Percentiles rank a stretch among this genome's conserved stretches.
phyloP scores from a whole-genome alignment of 2,113 vertebrate species.

The Cepphus grylle region DNA sequence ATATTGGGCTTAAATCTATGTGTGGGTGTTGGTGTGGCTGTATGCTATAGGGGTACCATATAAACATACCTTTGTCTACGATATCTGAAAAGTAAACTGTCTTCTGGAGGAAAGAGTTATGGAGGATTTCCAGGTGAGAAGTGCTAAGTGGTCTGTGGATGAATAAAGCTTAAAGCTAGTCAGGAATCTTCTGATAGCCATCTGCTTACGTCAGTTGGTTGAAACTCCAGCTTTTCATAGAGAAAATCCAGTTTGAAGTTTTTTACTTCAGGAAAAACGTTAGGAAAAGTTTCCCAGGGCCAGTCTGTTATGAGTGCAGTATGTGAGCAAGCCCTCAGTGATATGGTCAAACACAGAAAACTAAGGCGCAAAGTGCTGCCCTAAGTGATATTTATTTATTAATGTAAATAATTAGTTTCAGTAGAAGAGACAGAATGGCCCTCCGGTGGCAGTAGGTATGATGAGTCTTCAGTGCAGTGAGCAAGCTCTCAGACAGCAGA shows the following conservation, averaged over 20 bases:
- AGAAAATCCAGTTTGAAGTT: neutral
- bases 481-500: neutral
- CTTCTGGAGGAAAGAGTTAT: neutral
- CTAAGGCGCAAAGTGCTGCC: neutral
- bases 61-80: neutral
- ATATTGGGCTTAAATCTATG: neutral
- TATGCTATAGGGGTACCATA: neutral
- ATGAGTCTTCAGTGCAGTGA: neutral
- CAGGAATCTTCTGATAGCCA: neutral
- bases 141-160: neutral
- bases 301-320: neutral
- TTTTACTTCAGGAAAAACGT: neutral
- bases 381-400: neutral
- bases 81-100: neutral
- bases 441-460: neutral
- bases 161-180: neutral
- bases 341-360: neutral
- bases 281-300: neutral
- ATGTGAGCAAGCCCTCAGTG: neutral
- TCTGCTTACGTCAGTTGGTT: accelerated
- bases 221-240: neutral
- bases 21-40: neutral
- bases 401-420: neutral
- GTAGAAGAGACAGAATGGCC: neutral
- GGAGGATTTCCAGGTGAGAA: neutral